Evolutionary conservation across 2,888 invertebrate genomes (phyloP), one percentile per base, ranked within the genome.

Genomic region (Ornithoptera alexandrae): DNA sequence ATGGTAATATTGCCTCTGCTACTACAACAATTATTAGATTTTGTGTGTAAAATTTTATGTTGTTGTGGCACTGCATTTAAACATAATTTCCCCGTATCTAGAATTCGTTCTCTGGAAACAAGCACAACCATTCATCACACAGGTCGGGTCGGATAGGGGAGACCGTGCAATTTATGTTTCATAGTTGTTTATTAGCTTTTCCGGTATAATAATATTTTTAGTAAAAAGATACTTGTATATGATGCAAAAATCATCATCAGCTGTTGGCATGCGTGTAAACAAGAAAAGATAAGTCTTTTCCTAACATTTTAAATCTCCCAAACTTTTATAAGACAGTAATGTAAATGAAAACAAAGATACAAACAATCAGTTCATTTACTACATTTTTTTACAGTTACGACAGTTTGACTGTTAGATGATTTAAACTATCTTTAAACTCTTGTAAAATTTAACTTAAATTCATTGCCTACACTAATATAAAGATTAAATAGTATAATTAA

Each of bases 51-150:
- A 20, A 22, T 46, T 20, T 60, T 6, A 42, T 65, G 56, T 7
- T n/a, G 42, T 65, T 18, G 42, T 50, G 8, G 18, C 53, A 22
- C 60, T 65, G 62, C 57, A 62, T 62, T 62, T 36, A 62, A 65
- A 65, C 58, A 39, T 24, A 18, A 65, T 69, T 65, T 20, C 65
- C 50, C 15, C 24, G 46, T 58, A 65, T 62, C 57, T 36, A 61
- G 17, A 50, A 61, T 69, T 65, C 57, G 42, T 61, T 65, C 39
- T 39, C 42, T 56, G 50, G 57, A 67, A 70, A 67, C 70, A 70
- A 70, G 67, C 63, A 56, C 50, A 36, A 58, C 66, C 62, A 70
- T 67, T 67, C 63, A 63, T 70, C 67, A 63, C 62, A 62, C 18
- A 12, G 46, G 58, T 59, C 24, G 62, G 12, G 30, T 53, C 53